phyloP scores from a whole-genome alignment of 30 jellyfish, hydroid and myxozoan genomes.

The Pseudorhiza aurosa region DNA sequence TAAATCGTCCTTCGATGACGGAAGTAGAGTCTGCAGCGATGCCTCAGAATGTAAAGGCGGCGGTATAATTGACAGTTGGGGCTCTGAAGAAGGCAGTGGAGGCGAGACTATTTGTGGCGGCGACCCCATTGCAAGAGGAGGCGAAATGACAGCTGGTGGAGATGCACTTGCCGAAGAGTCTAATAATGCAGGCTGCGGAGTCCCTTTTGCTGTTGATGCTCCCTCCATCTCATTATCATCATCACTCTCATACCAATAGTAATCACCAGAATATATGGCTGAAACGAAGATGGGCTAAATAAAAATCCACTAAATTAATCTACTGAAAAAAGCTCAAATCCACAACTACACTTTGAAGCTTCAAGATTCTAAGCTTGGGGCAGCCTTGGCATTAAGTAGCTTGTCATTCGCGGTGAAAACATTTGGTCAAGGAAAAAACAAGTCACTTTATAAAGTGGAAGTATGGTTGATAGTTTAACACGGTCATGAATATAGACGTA shows the following conservation, averaged over 20 bases:
- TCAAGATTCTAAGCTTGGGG: too few relatives aligned
- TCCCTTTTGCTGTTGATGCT: not conserved
- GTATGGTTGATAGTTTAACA: too few relatives aligned
- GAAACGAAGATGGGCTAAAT: not conserved
- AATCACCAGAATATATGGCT: constrained; percentile 96
- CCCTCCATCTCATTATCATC: constrained; percentile 61
- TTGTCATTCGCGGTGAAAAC: too few relatives aligned
- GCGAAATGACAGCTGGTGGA: not conserved
- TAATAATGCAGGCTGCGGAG: not conserved
- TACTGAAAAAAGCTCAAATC: too few relatives aligned
- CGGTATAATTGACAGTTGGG: not conserved
- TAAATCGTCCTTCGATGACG: constrained; percentile 3
- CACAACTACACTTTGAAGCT: too few relatives aligned
- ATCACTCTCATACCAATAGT: constrained; percentile 87
- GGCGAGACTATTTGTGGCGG: not conserved
- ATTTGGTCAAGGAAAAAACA: too few relatives aligned
- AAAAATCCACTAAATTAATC: too few relatives aligned
- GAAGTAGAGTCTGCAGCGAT: not conserved
- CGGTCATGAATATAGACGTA: too few relatives aligned
- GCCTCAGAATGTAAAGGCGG: not conserved
- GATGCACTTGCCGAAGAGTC: not conserved
- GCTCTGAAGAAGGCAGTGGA: not conserved
- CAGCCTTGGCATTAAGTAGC: too few relatives aligned
- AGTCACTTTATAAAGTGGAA: too few relatives aligned
- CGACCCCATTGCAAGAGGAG: not conserved